Evolutionary conservation across 2,113 vertebrate genomes (phyloP).

Genomic region (Zosterops hypoxanthus): DNA sequence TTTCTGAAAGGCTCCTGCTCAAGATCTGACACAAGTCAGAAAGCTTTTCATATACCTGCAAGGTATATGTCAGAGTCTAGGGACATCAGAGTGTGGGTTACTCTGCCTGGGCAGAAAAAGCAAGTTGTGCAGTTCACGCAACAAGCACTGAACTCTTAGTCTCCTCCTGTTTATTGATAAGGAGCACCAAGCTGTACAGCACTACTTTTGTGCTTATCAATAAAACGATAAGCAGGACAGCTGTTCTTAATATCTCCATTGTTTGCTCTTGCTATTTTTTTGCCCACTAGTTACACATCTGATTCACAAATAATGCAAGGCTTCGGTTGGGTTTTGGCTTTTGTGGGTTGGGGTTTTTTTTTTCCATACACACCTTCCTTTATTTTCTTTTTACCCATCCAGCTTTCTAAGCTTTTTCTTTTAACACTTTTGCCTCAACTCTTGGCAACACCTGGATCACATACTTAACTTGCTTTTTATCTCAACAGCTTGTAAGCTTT

Average conservation of each 20-base stretch:
- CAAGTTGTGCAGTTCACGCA: neutral
- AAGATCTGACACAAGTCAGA: neutral
- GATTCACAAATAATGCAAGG: neutral
- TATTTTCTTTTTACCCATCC: neutral
- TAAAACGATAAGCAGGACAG: neutral
- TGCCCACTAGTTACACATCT: neutral
- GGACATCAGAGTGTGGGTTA: neutral
- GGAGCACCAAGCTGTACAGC: neutral
- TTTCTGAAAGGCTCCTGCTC: neutral
- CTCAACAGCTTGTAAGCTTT: slow-evolving; percentile 67
- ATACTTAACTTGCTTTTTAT: slow-evolving; percentile 61
- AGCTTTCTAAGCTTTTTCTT: neutral
- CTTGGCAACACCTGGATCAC: slow-evolving; percentile 55
- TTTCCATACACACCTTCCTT: neutral
- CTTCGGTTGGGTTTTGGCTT: neutral
- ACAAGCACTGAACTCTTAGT: neutral
- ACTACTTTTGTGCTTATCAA: neutral
- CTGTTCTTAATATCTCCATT: neutral
- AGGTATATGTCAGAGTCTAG: neutral
- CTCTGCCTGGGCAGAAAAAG: neutral
- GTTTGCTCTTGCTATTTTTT: neutral
- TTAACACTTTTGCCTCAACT: slow-evolving; percentile 28
- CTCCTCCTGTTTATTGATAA: neutral
- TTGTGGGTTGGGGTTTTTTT: neutral
- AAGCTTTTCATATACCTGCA: neutral